Evolutionary conservation across 2,797 vertebrate genomes (phyloP), one percentile per base, ranked within the genome.

Genomic region (Galagoides demidoff): DNA sequence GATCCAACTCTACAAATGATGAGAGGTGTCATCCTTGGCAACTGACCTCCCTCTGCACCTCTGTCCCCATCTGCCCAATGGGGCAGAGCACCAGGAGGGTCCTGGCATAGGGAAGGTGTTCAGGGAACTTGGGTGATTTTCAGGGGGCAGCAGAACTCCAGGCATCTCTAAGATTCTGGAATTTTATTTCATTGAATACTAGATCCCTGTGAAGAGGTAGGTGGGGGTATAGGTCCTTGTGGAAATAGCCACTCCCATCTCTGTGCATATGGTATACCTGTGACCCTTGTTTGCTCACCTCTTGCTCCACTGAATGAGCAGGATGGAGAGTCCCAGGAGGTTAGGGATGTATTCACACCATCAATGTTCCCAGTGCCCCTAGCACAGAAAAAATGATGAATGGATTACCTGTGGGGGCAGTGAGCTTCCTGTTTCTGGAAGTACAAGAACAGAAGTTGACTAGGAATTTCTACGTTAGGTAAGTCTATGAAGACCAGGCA

Each of bases 391-490:
- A 89, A 39, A 34, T 25, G 37, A 61, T 37, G 17, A n/a, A 49
- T 37, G 13, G n/a, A 16, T 70, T 49, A 74, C 34, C 11, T 7
- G 22, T 55, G 25, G 4, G 23, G 70, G n/a, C 14, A 66, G 43
- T 49, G 74, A 89, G 37, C 39, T 86, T 4, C 70, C 37, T 39
- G 70, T 43, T 45, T 20, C 25, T 59, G 79, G 25, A 86, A 84
- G 27, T 55, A n/a, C 61, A 34, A 83, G 68, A 77, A 34, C 25
- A 71, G 39, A 85, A 91, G 23, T 16, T 92, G 57, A 64, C n/a
- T 29, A 88, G 31, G 57, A 66, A 31, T 92, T 90, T 87, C 55
- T 92, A 23, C 55, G 90, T 88, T 22, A 39, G n/a, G n/a, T 64
- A 10, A 3, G 13, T 90, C 52, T 88, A 3, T 59, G 59, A 61